Evolutionary conservation across 2,888 invertebrate species (phyloP), one percentile per base, ranked within the genome.

Genomic region (Trichopria drosophilae): DNA sequence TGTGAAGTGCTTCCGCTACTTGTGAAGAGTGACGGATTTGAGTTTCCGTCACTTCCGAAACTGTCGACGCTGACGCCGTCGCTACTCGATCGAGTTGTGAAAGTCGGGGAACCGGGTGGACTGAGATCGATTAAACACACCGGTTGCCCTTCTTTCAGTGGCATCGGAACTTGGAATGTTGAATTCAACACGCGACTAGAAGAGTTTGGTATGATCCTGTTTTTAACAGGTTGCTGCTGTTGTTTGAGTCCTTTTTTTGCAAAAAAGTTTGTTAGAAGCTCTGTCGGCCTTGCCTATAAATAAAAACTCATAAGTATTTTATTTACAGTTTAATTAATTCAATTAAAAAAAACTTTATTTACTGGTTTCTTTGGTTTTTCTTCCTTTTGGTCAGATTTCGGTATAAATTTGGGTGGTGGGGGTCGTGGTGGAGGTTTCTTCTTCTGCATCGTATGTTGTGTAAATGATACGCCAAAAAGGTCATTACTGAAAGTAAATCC

Each of bases 61-160:
- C 87, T 87, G 63, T 87, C 86, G 13, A 87, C 83, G 72, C 86
- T 87, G 6, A 86, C 81, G 24, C 86, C 86, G 68, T 87, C 87
- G 68, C 86, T 86, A 66, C 85, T 86, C 0, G 87, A 87, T 58
- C 86, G 80, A 15, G 85, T 85, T 6, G 87, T 87, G 45, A 86
- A 84, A 1, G 86, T 86, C 19, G 88, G 88, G 6, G 88, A 88
- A 59, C 85, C 85, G 0, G 87, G 86, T 2, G 88, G 87, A 84
- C 63, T 86, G 80, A 88, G 78, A 70, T 86, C 87, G 63, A 88
- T 88, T 36, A 88, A 71, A 48, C 85, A 82, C 31, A 80, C 58
- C 4, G 36, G 51, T 1, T 61, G 53, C 29, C 60, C 63, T 13
- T 63, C 61, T n/a, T 55, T 34, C 9, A 50, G 36, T 9, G 53